Evolutionary conservation across 1,140 invertebrate species (phyloP).

Genomic region (Popillia japonica): DNA sequence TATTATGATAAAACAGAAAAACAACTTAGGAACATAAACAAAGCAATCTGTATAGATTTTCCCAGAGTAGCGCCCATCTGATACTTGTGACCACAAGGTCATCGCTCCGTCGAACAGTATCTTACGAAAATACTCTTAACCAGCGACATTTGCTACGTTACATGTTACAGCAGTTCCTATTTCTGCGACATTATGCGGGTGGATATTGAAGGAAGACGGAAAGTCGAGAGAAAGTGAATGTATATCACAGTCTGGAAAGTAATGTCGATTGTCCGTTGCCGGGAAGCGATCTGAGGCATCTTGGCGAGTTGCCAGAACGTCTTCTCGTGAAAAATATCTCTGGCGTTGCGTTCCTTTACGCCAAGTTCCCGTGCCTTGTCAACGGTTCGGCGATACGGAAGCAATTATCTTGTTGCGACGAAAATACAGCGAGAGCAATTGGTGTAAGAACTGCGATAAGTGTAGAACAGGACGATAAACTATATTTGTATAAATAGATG

Average conservation of each 20-base stretch:
- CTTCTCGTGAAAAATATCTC: background rate
- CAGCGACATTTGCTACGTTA: background rate
- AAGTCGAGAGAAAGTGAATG: background rate
- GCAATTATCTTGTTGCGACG: background rate
- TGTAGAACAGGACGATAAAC: no score
- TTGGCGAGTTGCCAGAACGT: background rate
- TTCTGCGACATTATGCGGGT: background rate
- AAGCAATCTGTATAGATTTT: background rate
- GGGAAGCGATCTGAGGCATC: background rate
- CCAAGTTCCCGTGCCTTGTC: background rate
- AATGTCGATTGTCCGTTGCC: background rate
- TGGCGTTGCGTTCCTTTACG: background rate
- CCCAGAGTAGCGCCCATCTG: background rate
- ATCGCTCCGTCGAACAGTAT: background rate
- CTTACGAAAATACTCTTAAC: background rate
- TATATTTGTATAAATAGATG: no score
- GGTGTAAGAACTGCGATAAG: no score
- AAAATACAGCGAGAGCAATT: no score
- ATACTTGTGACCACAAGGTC: background rate
- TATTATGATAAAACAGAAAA: background rate
- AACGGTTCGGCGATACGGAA: background rate
- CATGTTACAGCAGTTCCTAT: background rate
- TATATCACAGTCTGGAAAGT: background rate
- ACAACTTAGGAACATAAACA: background rate
- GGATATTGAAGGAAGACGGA: background rate